Evolutionary conservation across 1,140 invertebrate species (phyloP).

Genomic region (Chymomyza costata): DNA sequence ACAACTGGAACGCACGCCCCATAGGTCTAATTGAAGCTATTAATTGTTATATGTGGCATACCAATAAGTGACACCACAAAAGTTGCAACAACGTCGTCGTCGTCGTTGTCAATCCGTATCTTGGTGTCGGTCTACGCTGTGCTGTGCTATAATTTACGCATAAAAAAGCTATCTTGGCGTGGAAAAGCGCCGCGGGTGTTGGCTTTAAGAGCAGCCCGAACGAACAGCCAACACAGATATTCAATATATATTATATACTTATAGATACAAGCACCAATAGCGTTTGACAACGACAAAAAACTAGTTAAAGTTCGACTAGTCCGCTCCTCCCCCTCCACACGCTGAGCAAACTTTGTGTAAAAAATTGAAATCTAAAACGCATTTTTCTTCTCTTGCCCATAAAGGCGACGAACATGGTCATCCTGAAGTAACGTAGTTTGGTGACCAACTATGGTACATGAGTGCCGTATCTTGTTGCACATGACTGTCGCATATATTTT

Average conservation of each 20-base stretch:
- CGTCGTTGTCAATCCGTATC: conserved; percentile 1
- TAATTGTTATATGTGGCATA: conserved; percentile 57
- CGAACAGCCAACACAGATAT: conserved; percentile 14
- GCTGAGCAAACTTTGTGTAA: no score
- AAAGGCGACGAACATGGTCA: no score
- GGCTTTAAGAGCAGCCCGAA: not conserved
- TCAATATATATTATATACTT: not conserved
- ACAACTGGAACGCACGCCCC: conserved; percentile 59
- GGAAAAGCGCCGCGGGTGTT: conserved; percentile 39
- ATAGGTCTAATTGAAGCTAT: conserved; percentile 71
- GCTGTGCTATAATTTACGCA: conserved; percentile 61
- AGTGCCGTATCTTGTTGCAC: no score
- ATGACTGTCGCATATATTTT: not conserved
- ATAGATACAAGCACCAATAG: not conserved
- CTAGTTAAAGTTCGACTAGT: no score
- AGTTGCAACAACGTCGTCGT: conserved; percentile 12
- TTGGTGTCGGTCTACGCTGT: conserved; percentile 1
- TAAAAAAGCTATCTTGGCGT: conserved; percentile 36
- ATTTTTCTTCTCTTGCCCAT: conserved; percentile 26
- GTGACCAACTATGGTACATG: no score
- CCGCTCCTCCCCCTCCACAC: no score
- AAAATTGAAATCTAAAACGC: conserved; percentile 59
- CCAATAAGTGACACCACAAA: conserved; percentile 20
- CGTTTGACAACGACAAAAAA: no score
- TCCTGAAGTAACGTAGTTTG: no score